phyloP scores from a whole-genome alignment of 2,797 vertebrate species.

The Synanceia verrucosa region DNA sequence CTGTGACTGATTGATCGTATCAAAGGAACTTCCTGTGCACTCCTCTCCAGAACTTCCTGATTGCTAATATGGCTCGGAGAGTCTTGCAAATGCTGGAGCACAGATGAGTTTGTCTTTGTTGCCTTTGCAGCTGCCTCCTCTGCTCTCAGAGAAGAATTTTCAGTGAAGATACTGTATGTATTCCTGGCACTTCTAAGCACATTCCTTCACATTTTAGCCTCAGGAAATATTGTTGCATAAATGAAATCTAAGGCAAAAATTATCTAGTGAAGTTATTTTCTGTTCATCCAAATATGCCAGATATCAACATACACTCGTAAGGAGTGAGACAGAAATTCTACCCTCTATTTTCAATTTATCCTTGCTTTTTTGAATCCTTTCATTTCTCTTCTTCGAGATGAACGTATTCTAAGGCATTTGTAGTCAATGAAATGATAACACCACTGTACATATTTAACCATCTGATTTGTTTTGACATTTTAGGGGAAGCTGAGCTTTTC shows the following conservation, averaged over 20 bases:
- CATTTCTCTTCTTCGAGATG: no score
- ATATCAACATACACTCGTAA: neutral
- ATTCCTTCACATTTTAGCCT: slow-evolving; percentile 19
- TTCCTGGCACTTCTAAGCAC: neutral
- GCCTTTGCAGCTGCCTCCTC: slow-evolving; percentile 62
- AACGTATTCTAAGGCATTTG: no score
- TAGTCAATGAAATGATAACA: no score
- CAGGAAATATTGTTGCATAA: slow-evolving; percentile 4
- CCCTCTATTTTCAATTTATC: neutral
- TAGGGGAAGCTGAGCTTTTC: no score
- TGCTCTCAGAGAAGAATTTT: slow-evolving; percentile 18
- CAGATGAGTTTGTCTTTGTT: slow-evolving; percentile 51
- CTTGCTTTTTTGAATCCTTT: neutral
- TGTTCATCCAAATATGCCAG: slow-evolving; percentile 7
- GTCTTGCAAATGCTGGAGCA: slow-evolving; percentile 32
- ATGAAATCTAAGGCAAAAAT: neutral
- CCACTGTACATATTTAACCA: no score
- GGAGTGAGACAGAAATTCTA: no score
- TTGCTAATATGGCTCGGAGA: slow-evolving; percentile 53
- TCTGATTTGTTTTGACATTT: no score
- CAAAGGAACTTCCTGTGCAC: slow-evolving; percentile 63
- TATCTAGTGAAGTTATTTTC: neutral
- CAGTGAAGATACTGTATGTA: slow-evolving; percentile 6
- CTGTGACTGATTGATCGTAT: slow-evolving; percentile 67
- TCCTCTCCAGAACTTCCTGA: slow-evolving; percentile 64